Base-by-base conservation (phyloP, 2,113 vertebrate species). In the Rostratula benghalensis region DNA sequence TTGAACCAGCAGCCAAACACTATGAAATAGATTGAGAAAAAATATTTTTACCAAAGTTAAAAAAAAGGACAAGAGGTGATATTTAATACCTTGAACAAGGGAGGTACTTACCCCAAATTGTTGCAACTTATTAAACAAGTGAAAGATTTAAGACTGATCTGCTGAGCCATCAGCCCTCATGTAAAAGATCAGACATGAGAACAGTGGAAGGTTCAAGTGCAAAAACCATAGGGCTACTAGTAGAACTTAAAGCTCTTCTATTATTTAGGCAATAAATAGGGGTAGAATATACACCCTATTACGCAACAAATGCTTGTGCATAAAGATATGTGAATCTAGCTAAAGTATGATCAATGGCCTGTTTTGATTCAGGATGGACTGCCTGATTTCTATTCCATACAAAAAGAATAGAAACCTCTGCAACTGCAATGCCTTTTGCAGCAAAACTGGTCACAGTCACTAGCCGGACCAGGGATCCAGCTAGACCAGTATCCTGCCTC, bases 1-100 rank as follows among this genome's bases (percentile, higher is more conserved):
- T 99, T 46, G 99, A 99, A 92, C 99, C 99, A 7, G 99, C 99
- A 59, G 99, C 99, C 98, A 99, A 97, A 97, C 99, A 99, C 99
- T 99, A 83, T 7, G 84, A 48, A n/a, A 97, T 30, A 45, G 2
- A 76, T 13, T 12, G 17, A 95, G 24, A 90, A 11, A 51, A 83
- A 92, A 48, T 6, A 60, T 11, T 91, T 63, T 63, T 20, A 48
- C 8, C 9, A 8, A 85, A 24, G 9, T 33, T 45, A 8, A 57
- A 48, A 30, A 65, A 67, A 64, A 10, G 21, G 33, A 63, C 15
- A 51, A 24, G 13, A 35, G 9, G 11, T 10, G 19, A 41, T 83
- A 50, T 60, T 77, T 27, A 83, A 21, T 43, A 74, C 31, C 46
- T 84, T 21, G 41, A 89, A 70, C 18, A 37, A 33, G 11, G 18